Conservation (phyloP, 2,797 vertebrate genomes). For the Pseudomugil gertrudae region DNA sequence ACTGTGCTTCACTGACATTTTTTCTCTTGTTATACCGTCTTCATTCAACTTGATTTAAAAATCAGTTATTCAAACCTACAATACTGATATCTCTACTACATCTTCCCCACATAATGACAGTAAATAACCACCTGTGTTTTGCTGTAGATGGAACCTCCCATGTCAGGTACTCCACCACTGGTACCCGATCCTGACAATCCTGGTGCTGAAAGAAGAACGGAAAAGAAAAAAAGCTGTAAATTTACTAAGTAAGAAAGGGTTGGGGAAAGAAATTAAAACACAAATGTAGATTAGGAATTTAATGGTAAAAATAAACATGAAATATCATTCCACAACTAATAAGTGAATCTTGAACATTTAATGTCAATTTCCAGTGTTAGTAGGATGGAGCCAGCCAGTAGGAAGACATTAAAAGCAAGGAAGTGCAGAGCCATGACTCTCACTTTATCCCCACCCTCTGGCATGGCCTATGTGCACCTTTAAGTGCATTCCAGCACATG, state of each 20-base stretch:
- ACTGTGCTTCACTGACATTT: not conserved
- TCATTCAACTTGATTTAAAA: not conserved
- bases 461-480: slow-evolving; percentile 42
- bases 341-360: slow-evolving; percentile 25
- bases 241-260: slow-evolving; percentile 2
- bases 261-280: not conserved
- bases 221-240: slow-evolving; percentile 4
- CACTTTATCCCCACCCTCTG: slow-evolving; percentile 31
- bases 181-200: slow-evolving; percentile 81
- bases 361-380: slow-evolving; percentile 63
- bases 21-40: not conserved
- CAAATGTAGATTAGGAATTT: slow-evolving; percentile 21
- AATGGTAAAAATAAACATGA: slow-evolving; percentile 22
- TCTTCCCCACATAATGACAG: not conserved
- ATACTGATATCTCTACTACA: not conserved
- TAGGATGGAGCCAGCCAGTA: slow-evolving; percentile 70
- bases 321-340: slow-evolving; percentile 28
- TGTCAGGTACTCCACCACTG: slow-evolving; percentile 90
- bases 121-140: slow-evolving; percentile 89
- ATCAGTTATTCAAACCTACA: too few relatives aligned
- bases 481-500: slow-evolving; percentile 58
- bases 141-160: slow-evolving; percentile 92
- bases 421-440: slow-evolving; percentile 48
- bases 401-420: slow-evolving; percentile 64
- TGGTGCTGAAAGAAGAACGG: slow-evolving; percentile 63